Conservation (phyloP, 2,113 vertebrate genomes). For the Mellivora capensis region DNA sequence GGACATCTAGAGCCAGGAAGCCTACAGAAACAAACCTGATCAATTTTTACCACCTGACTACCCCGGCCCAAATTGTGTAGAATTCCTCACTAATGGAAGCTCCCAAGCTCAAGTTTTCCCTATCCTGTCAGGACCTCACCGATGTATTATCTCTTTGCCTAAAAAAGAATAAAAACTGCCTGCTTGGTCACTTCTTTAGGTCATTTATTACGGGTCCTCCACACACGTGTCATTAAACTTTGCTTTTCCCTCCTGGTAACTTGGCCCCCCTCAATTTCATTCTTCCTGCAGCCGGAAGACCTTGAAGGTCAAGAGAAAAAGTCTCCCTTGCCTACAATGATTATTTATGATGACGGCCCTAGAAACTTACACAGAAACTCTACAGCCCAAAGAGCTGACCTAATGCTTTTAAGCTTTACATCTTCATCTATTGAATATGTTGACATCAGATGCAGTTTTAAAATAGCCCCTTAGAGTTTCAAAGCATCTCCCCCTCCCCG, state of each 20-base stretch:
- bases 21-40: neutral
- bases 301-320: neutral
- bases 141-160: neutral
- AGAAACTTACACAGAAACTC: too few species aligned
- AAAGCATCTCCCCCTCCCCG: neutral
- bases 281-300: neutral
- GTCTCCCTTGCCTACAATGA: neutral
- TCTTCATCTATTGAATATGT: neutral
- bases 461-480: neutral
- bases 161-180: neutral
- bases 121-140: neutral
- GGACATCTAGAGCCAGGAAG: neutral
- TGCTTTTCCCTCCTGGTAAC: neutral
- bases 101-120: neutral
- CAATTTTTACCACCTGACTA: neutral
- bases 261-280: too few species aligned
- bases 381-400: neutral
- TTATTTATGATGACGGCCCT: neutral
- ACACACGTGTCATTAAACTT: neutral
- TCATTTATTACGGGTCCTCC: neutral
- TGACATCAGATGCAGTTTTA: neutral
- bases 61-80: neutral
- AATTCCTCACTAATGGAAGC: neutral
- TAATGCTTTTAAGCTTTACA: neutral
- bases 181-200: neutral